Conservation (phyloP, 2,888 invertebrate species). For the Caenorhabditis wallacei region DNA sequence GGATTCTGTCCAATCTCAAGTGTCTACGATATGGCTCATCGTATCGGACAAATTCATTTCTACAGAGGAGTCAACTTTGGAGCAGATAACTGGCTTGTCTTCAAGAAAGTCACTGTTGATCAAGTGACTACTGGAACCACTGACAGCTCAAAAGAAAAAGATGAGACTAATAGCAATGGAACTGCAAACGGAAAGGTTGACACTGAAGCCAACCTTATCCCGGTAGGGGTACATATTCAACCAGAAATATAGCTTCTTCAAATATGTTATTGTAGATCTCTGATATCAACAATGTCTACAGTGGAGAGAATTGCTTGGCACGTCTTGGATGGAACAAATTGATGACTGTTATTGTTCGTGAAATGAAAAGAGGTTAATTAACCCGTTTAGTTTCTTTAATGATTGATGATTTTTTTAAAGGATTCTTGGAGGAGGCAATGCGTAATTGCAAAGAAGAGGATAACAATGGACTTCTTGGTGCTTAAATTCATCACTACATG, state of each 20-base stretch:
- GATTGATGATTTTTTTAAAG: conserved; percentile 42
- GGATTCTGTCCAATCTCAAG: conserved; percentile 79
- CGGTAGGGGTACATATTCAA: conserved; percentile 33
- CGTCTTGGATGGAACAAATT: conserved; percentile 79
- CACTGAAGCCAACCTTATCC: conserved; percentile 49
- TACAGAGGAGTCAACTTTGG: conserved; percentile 81
- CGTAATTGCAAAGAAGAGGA: conserved; percentile 80
- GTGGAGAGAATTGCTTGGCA: conserved; percentile 75
- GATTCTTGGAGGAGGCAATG: conserved; percentile 80
- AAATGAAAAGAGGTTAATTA: conserved; percentile 77
- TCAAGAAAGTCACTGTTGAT: conserved; percentile 79
- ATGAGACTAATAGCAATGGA: conserved; percentile 61
- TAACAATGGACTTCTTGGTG: conserved; percentile 70
- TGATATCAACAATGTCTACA: conserved; percentile 69
- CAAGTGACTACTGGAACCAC: conserved; percentile 72
- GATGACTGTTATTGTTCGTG: conserved; percentile 79
- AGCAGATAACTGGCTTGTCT: conserved; percentile 80
- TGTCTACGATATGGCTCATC: conserved; percentile 79
- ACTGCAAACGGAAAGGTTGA: conserved; percentile 59
- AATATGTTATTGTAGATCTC: conserved; percentile 34
- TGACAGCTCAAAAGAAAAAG: conserved; percentile 63
- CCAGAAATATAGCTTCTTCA: not conserved
- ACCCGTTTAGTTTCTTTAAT: too few species aligned
- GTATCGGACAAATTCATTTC: conserved; percentile 80
- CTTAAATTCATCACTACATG: conserved; percentile 35